Conservation (phyloP, 2,888 invertebrate species). For the Limenitis camilla region DNA sequence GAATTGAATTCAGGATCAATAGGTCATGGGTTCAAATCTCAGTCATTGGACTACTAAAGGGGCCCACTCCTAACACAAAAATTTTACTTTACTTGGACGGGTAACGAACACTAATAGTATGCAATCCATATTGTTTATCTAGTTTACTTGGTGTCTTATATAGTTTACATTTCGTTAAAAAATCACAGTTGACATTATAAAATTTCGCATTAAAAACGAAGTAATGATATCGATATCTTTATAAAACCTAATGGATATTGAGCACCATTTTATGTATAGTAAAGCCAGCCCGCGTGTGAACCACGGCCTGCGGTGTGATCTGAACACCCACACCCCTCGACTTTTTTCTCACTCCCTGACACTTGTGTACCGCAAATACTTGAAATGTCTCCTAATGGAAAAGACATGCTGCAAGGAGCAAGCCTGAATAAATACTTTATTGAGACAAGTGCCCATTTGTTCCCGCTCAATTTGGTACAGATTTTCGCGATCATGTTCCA, state of each 20-base stretch:
- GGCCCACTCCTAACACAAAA: too few species aligned
- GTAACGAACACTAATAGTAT: too few species aligned
- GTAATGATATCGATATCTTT: not conserved
- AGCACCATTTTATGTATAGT: not conserved
- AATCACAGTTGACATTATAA: not conserved
- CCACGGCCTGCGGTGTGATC: constrained; percentile 21
- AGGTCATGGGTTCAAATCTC: too few species aligned
- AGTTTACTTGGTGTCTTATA: too few species aligned
- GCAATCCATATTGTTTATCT: too few species aligned
- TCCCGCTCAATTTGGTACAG: constrained; percentile 44
- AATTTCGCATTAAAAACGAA: not conserved
- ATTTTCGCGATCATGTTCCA: constrained; percentile 6
- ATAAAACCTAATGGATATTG: constrained; percentile 2
- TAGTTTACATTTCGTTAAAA: too few species aligned
- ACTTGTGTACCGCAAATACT: constrained; percentile 69
- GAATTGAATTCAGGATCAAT: too few species aligned
- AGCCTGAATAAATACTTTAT: constrained; percentile 70
- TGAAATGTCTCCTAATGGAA: constrained; percentile 69
- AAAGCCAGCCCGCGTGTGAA: constrained; percentile 18
- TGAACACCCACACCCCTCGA: constrained; percentile 28
- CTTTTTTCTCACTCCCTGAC: constrained; percentile 63
- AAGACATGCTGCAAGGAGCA: constrained; percentile 66
- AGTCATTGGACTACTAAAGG: too few species aligned
- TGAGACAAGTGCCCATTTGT: constrained; percentile 58
- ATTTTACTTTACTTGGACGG: too few species aligned